phyloP scores from a whole-genome alignment of 2,797 vertebrate genomes.

The Peromyscus aztecus region DNA sequence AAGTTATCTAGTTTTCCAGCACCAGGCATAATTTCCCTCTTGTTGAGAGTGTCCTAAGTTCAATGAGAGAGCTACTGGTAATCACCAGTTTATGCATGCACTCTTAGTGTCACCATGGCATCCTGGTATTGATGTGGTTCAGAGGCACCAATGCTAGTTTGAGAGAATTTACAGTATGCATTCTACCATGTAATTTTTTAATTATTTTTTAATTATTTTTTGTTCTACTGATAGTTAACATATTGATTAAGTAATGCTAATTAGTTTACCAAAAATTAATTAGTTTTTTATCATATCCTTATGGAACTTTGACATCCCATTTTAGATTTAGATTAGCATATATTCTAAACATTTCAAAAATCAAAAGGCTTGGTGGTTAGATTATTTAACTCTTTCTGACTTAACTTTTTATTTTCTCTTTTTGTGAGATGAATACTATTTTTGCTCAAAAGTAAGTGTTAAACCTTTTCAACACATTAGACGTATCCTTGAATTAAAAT shows the following conservation, averaged over 20 bases:
- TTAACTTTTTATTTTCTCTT: not conserved
- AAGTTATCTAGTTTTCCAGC: not conserved
- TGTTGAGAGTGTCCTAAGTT: not conserved
- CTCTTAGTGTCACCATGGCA: no score
- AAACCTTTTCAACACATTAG: not conserved
- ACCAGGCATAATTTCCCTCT: not conserved
- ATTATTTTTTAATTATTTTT: not conserved
- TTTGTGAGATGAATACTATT: not conserved
- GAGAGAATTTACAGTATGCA: not conserved
- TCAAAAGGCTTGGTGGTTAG: not conserved
- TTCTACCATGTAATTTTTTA: not conserved
- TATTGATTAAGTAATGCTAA: not conserved
- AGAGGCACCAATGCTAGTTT: not conserved
- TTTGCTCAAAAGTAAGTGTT: not conserved
- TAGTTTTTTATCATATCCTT: not conserved
- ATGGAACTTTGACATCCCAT: not conserved
- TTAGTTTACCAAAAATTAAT: not conserved
- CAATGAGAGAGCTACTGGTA: not conserved
- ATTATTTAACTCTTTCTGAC: not conserved
- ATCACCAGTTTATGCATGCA: not conserved
- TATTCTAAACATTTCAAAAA: not conserved
- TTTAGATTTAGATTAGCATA: not conserved
- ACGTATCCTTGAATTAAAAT: not conserved
- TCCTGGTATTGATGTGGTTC: not conserved
- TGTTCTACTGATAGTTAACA: not conserved